Evolutionary conservation across 30 jellyfish, hydroid and myxozoan species (phyloP).

Genomic region (Aurelia sp.): DNA sequence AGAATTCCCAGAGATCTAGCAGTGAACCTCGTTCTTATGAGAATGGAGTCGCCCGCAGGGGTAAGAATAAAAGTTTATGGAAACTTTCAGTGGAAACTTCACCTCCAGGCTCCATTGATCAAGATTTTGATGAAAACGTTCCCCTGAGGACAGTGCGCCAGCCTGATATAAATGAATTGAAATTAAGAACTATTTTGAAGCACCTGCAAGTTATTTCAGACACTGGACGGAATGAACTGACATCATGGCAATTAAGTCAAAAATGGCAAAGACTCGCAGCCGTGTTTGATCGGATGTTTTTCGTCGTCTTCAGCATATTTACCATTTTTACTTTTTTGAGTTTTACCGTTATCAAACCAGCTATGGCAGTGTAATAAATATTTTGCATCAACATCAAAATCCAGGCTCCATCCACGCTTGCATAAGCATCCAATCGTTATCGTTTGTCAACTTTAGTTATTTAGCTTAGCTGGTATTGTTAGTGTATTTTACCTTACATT

Average conservation of each 20-base stretch:
- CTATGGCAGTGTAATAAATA: neutral
- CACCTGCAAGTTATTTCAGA: constrained; percentile 30
- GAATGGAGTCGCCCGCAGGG: neutral
- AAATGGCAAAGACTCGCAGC: constrained; percentile 67
- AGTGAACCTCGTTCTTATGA: neutral
- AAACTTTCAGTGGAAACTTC: neutral
- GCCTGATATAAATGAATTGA: neutral
- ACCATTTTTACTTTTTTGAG: constrained; percentile 36
- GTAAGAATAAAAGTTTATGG: neutral
- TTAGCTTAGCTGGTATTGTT: too few relatives aligned
- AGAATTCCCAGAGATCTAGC: neutral
- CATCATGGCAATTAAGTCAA: constrained; percentile 33
- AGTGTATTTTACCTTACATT: too few relatives aligned
- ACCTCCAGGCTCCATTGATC: neutral
- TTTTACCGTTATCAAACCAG: constrained; percentile 56
- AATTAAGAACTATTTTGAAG: neutral
- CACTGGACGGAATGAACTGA: constrained; percentile 6
- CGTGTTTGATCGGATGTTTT: constrained; percentile 65
- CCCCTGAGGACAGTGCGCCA: neutral
- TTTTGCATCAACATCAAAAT: too few relatives aligned
- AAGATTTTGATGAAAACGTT: neutral
- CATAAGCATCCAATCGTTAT: too few relatives aligned
- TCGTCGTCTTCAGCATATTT: constrained; percentile 22
- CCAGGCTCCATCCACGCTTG: too few relatives aligned
- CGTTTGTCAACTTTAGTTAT: too few relatives aligned